These are phyloP conservation scores for Diaprepes abbreviatus DNA, from an alignment of 2,888 invertebrate genomes.

Conservation along the genomic window DNA sequence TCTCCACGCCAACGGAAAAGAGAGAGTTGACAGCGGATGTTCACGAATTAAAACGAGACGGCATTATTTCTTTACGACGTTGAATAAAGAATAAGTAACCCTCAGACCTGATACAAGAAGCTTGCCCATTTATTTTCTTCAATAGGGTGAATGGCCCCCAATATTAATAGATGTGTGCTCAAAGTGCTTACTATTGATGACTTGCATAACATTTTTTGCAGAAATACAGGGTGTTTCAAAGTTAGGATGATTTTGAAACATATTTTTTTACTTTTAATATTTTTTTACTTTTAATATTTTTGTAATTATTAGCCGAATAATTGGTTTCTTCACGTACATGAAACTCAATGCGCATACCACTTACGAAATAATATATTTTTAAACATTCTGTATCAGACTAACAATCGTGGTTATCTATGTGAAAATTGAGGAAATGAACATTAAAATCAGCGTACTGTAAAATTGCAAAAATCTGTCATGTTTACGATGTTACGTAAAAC, in stretches of 20 bases:
- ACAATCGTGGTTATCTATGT: background rate
- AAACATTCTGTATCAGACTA: background rate
- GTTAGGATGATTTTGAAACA: too few species aligned
- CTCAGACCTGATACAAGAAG: conserved; percentile 31
- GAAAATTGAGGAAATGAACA: conserved; percentile 22
- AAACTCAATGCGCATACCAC: too few species aligned
- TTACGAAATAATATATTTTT: too few species aligned
- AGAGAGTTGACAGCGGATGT: conserved; percentile 9
- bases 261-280: too few species aligned
- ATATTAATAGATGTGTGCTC: conserved; percentile 38
- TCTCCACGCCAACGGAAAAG: conserved; percentile 3
- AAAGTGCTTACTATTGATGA: conserved; percentile 23
- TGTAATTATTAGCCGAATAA: too few species aligned
- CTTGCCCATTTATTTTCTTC: conserved; percentile 23
- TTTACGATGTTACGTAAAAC: conserved; percentile 21
- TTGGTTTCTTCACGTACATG: too few species aligned
- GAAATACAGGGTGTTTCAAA: conserved; percentile 21
- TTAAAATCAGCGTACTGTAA: conserved; percentile 34
- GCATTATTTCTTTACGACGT: conserved; percentile 18
- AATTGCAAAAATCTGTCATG: conserved; percentile 33
- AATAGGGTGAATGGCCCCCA: conserved; percentile 44
- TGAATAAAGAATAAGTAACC: conserved; percentile 44
- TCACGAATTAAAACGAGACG: conserved; percentile 3
- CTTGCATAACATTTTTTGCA: conserved; percentile 28
- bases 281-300: too few species aligned